phyloP scores from a whole-genome alignment of 2,113 vertebrate genomes.

The Salvator merianae region DNA sequence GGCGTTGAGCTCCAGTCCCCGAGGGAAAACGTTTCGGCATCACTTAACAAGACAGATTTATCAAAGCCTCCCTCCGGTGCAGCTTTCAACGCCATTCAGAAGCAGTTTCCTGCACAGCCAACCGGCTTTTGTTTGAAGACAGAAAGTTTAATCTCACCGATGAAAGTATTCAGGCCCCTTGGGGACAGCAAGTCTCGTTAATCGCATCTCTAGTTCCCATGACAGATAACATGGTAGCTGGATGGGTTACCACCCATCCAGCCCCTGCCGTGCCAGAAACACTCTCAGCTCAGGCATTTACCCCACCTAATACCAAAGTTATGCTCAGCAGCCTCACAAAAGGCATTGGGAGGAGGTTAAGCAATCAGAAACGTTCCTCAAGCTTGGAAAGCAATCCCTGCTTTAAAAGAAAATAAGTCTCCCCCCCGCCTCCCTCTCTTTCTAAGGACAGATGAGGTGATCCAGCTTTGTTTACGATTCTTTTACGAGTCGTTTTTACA shows the following conservation, averaged over 20 bases:
- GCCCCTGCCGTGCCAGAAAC: not conserved
- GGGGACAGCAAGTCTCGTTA: not conserved
- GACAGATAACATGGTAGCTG: not conserved
- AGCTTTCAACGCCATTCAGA: constrained; percentile 14
- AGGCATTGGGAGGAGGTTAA: not conserved
- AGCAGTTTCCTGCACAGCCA: not conserved
- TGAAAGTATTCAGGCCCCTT: not conserved
- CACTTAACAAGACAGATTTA: not conserved
- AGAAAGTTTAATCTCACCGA: not conserved
- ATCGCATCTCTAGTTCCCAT: not conserved
- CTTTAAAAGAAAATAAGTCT: not conserved
- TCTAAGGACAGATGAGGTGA: no score
- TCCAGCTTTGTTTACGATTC: no score
- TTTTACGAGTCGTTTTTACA: no score
- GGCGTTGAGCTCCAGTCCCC: not conserved
- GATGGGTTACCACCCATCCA: not conserved
- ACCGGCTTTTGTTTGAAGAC: not conserved
- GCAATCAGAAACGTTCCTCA: not conserved
- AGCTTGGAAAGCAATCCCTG: not conserved
- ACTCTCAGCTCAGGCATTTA: not conserved
- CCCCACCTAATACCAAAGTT: no score
- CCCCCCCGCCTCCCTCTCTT: no score
- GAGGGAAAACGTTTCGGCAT: not conserved
- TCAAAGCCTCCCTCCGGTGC: not conserved
- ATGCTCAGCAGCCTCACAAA: not conserved